Evolutionary conservation across 2,113 vertebrate genomes (phyloP).

Genomic region (Ctenodactylus gundi): DNA sequence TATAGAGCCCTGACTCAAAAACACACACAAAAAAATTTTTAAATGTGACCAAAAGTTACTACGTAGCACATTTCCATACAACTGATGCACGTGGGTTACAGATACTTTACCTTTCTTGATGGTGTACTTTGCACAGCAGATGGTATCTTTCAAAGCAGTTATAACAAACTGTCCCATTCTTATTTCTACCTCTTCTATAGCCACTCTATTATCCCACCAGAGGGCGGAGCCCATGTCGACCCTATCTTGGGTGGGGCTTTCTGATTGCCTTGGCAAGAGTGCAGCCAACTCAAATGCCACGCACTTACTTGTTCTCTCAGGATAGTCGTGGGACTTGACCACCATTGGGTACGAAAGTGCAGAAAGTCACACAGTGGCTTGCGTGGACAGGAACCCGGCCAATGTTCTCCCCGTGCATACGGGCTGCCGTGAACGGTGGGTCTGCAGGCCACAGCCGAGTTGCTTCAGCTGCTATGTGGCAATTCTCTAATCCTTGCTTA

Average conservation of each 20-base stretch:
- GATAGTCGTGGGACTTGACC: neutral
- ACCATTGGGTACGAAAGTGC: neutral
- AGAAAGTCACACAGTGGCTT: neutral
- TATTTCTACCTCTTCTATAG: neutral
- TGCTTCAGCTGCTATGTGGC: neutral
- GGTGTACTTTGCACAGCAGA: neutral
- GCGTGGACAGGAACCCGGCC: too few relatives aligned
- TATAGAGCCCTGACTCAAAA: neutral
- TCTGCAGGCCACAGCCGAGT: neutral
- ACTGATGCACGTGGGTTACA: neutral
- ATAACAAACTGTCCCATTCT: neutral
- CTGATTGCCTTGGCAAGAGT: neutral
- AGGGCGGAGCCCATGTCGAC: neutral
- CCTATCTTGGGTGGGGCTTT: neutral
- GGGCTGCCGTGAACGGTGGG: neutral
- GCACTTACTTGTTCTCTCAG: neutral
- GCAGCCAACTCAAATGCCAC: neutral
- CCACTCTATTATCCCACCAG: neutral
- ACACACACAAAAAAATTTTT: neutral
- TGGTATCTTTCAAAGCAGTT: neutral
- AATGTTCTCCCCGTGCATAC: too few relatives aligned
- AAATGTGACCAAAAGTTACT: neutral
- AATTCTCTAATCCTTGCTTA: too few relatives aligned
- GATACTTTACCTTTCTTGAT: conserved; percentile 8
- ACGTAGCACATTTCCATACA: neutral